phyloP scores from a whole-genome alignment of 1,140 invertebrate species.

The Teleogryllus occipitalis region DNA sequence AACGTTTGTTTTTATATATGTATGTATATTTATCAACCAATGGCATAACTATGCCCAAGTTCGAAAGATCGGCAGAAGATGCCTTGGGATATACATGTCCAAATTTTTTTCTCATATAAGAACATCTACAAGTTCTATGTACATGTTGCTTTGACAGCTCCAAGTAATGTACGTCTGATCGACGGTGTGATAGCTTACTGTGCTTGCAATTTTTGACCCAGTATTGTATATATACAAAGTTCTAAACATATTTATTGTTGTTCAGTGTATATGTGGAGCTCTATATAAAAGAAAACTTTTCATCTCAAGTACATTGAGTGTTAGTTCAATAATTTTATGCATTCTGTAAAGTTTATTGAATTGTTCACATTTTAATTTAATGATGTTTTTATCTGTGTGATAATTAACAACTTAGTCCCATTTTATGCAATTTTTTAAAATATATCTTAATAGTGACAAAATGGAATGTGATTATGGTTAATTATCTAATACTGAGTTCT shows the following conservation, averaged over 20 bases:
- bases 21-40: neutral
- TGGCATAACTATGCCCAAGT: neutral
- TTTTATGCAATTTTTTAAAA: no score
- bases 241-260: neutral
- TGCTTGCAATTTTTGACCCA: neutral
- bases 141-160: no score
- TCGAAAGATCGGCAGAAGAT: neutral
- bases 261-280: neutral
- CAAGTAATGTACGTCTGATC: neutral
- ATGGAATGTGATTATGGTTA: neutral
- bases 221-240: neutral
- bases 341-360: neutral
- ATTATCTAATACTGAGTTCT: neutral
- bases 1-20: conserved; percentile 7
- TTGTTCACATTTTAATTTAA: neutral
- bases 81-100: neutral
- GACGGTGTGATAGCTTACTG: neutral
- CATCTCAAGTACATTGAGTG: neutral
- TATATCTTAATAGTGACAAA: no score
- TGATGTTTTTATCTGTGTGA: neutral
- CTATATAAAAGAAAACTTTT: neutral
- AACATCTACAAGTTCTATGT: no score
- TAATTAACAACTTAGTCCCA: neutral
- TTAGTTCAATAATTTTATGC: neutral
- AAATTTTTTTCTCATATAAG: neutral